Evolutionary conservation across 2,797 vertebrate genomes (phyloP), one percentile per base, ranked within the genome.

Genomic region (Liparis tanakae): DNA sequence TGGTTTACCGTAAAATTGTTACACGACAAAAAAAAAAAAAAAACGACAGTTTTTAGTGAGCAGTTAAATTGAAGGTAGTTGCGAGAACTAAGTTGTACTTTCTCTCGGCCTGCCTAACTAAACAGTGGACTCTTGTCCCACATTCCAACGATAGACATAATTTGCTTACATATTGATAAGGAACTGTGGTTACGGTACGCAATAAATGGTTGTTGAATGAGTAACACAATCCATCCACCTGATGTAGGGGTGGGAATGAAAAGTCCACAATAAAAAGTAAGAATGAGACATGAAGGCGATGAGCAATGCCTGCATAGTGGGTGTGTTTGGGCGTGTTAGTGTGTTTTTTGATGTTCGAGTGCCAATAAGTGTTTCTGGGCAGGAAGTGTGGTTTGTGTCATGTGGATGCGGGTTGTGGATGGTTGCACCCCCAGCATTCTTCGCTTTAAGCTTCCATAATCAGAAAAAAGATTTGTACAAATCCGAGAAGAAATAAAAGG

Each of bases 311-410:
- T 56, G 53, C 58, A 54, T 53, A 39, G 67, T 33, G 81, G 86
- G 89, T 71, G 91, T 89, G 91, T 81, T 70, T 55, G 87, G 84
- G 90, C 70, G 90, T 92, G 90, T 84, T 79, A 53, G 60, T 80
- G 66, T 80, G 74, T 66, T 67, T 82, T 86, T 70, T 80, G 65
- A 80, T 81, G 46, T 78, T 73, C 15, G 4, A 58, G 72, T 78
- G 81, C 86, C 80, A 82, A 59, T 43, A 82, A 59, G 50, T 76
- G 53, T 87, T 85, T 61, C 70, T 59, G 55, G 78, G 70, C 68
- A 83, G 77, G 85, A 87, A 83, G 59, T 86, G 56, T 56, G 56
- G 10, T 51, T 46, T 63, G 48, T 53, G 58, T 67, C 67, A n/a
- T 56, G 55, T 34, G 50, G 33, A 67, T 3, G 25, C 6, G 9